These are phyloP conservation scores for Ficedula albicollis DNA, from an alignment of 2,797 vertebrate species.

Conservation along the genomic window DNA sequence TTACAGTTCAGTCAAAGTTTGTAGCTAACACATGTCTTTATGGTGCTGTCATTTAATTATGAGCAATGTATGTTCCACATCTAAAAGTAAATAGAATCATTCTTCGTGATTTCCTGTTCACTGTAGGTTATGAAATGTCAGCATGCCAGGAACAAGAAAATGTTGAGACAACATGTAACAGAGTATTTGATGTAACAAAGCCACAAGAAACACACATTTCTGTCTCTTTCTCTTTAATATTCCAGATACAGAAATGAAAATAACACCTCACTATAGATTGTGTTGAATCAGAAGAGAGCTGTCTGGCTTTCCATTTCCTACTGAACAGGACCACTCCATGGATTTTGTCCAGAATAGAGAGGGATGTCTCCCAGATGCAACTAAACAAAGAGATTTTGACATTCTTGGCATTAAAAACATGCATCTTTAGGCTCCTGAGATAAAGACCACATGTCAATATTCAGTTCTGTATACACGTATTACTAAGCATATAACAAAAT, in stretches of 20 bases:
- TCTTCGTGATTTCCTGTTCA: slow-evolving; percentile 29
- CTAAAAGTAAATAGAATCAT: not conserved
- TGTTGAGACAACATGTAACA: not conserved
- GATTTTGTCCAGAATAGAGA: not conserved
- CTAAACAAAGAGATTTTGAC: not conserved
- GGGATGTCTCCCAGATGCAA: not conserved
- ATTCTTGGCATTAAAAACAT: not conserved
- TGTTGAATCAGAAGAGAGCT: not conserved
- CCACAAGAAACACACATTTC: not conserved
- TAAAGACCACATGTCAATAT: not conserved
- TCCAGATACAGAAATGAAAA: not conserved
- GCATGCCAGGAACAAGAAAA: not conserved
- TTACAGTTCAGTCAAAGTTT: not conserved
- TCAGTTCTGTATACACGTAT: not conserved
- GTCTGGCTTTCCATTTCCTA: not conserved
- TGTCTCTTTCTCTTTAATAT: slow-evolving; percentile 13
- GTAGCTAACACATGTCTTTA: not conserved
- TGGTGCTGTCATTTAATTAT: not conserved
- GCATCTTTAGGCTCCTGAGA: not conserved
- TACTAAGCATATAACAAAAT: not conserved
- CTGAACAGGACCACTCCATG: not conserved
- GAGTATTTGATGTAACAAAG: slow-evolving; percentile 11
- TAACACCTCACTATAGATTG: not conserved
- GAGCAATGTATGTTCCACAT: not conserved
- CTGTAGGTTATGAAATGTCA: not conserved